Evolutionary conservation across 2,797 vertebrate species (phyloP), one percentile per base, ranked within the genome.

Genomic region (Sebastes oblongus): DNA sequence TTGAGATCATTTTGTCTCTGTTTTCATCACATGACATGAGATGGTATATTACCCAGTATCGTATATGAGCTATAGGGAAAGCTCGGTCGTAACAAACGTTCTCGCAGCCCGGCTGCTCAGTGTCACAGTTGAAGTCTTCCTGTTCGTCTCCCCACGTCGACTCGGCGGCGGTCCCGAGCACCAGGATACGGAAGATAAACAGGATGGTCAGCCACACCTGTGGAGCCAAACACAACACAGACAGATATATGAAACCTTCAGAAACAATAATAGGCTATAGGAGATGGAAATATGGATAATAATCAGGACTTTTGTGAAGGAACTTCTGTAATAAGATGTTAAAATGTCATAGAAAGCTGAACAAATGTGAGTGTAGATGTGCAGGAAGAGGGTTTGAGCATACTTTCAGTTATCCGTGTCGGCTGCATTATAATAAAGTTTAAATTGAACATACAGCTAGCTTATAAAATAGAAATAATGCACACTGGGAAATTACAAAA

Each of bases 111-210:
- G 98, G 98, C 90, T 98, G 98, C 32, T 95, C 94, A 0, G 98
- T 98, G 86, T 99, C 98, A 0, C 98, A 99, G 92, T 93, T 96
- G 81, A 99, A 99, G 58, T 99, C 98, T 0, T 98, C 97, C 93
- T 99, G 97, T 85, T 99, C 98, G 0, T 99, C 98, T 0, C 98
- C 98, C 98, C 98, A 99, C 0, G 98, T 98, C 0, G 98, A 99
- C 93, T 99, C 98, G 0, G 98, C 98, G 0, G 98, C 98, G 0
- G 98, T 98, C 24, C 98, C 98, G 54, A 99, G 95, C 3, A 99
- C 98, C 42, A 99, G 95, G 95, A 99, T 99, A 1, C 98, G 96
- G 93, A 99, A 99, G 89, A 99, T 98, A 86, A 99, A 99, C 36
- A 99, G 97, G 58, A 99, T 96, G 0, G 98, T 98, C 89, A 99